Conservation (phyloP, 2,113 vertebrate species). For the Romanogobio albipinnatus region DNA sequence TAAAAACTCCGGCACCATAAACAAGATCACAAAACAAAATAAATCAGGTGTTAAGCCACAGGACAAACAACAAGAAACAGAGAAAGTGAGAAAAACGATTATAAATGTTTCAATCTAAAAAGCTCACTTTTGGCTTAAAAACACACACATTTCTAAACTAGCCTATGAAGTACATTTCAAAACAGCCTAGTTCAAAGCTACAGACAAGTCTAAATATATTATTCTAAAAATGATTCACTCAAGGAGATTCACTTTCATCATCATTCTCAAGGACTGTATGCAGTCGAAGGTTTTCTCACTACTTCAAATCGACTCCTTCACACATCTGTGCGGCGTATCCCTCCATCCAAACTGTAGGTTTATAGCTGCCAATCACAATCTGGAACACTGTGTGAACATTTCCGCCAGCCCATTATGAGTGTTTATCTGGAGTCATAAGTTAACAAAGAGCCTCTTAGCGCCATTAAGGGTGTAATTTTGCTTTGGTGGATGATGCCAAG, state of each 20-base stretch:
- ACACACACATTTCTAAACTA: constrained; percentile 10
- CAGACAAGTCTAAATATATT: constrained; percentile 10
- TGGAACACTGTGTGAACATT: not conserved
- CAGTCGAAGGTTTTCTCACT: not conserved
- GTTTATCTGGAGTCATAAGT: constrained; percentile 29
- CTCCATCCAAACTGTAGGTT: not conserved
- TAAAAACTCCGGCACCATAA: not conserved
- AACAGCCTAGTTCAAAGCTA: not conserved
- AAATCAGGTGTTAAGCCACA: not conserved
- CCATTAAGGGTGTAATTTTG: constrained; percentile 56
- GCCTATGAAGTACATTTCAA: not conserved
- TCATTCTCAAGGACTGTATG: constrained; percentile 2
- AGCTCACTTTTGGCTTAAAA: not conserved
- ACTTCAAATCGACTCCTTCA: not conserved
- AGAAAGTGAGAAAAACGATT: not conserved
- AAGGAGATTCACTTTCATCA: constrained; percentile 11
- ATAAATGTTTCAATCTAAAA: not conserved
- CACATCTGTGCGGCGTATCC: not conserved
- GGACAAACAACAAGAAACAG: not conserved
- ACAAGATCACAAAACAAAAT: not conserved
- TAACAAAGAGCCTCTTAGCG: constrained; percentile 51
- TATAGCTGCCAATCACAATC: constrained; percentile 13
- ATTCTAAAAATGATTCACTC: constrained; percentile 23
- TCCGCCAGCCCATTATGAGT: constrained; percentile 29
- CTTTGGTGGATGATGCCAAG: constrained; percentile 49